These are phyloP conservation scores for Tridacna crocea DNA, from an alignment of 2,888 invertebrate species.

Conservation along the genomic window DNA sequence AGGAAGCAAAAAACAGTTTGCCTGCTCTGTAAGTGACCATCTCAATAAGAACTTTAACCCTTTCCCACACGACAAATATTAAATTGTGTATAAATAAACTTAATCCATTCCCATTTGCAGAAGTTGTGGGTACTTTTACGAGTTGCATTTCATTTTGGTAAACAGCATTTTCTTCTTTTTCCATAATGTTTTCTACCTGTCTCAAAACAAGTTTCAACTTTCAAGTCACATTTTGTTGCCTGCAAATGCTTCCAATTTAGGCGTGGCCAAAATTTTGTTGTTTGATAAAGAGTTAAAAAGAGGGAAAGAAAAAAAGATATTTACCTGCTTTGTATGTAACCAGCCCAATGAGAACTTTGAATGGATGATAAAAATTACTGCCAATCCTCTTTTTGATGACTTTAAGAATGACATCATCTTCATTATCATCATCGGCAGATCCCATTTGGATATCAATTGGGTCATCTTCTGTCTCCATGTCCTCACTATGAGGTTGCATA, in stretches of 20 bases:
- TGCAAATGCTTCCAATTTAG: no score
- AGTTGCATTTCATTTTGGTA: no score
- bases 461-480: constrained; percentile 51
- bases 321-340: constrained; percentile 68
- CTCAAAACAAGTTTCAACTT: no score
- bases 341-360: constrained; percentile 79
- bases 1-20: no score
- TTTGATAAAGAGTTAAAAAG: no score
- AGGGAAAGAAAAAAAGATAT: not conserved
- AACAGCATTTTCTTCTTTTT: no score
- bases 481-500: constrained; percentile 12
- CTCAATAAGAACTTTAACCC: constrained; percentile 77
- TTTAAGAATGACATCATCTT: not conserved
- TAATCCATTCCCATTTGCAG: not conserved
- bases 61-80: no score
- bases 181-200: no score
- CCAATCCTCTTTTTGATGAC: constrained; percentile 17
- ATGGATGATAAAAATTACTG: constrained; percentile 79
- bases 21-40: constrained; percentile 75
- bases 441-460: not conserved
- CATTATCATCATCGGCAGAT: not conserved
- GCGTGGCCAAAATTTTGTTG: no score
- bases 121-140: no score
- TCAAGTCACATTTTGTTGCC: no score
- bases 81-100: not conserved